Conservation (phyloP, 2,797 vertebrate species). For the Heteromormyrus szaboi region DNA sequence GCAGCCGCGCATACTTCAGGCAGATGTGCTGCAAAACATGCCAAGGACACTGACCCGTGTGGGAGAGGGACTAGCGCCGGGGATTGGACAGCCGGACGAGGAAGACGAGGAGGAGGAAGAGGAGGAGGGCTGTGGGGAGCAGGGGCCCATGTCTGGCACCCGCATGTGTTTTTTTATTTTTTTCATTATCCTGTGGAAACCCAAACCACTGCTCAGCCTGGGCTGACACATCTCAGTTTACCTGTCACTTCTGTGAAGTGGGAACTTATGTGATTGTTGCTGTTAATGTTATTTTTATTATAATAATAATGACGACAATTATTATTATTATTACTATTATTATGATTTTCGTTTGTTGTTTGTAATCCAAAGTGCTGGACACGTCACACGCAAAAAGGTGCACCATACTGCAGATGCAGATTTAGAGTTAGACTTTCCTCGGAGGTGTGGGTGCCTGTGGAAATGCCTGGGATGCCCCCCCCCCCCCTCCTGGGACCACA, state of each 20-base stretch:
- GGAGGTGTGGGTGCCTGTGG: conserved; percentile 3
- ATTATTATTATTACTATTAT: conserved; percentile 53
- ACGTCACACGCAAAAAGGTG: conserved; percentile 70
- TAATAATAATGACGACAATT: conserved; percentile 57
- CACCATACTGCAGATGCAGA: conserved; percentile 58
- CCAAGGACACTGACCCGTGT: conserved; percentile 86
- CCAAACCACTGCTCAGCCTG: conserved; percentile 93
- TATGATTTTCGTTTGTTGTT: conserved; percentile 47
- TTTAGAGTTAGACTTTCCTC: conserved; percentile 27
- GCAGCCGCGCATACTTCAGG: conserved; percentile 98
- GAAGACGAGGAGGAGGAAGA: conserved; percentile 27
- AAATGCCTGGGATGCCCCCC: conserved; percentile 13
- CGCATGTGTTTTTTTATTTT: conserved; percentile 27
- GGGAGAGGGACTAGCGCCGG: conserved; percentile 37
- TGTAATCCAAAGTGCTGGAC: conserved; percentile 94
- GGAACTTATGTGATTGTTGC: conserved; percentile 65
- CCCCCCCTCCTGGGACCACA: conserved; percentile 27
- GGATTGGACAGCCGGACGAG: conserved; percentile 29
- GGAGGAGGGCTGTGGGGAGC: conserved; percentile 17
- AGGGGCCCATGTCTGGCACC: conserved; percentile 22
- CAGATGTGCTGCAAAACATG: conserved; percentile 99
- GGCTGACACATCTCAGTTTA: conserved; percentile 79
- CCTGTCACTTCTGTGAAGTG: conserved; percentile 99
- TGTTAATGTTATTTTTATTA: conserved; percentile 68
- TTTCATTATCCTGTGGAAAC: conserved; percentile 77